These are phyloP conservation scores for Spodoptera littoralis DNA, from an alignment of 2,888 invertebrate genomes.

Conservation along the genomic window DNA sequence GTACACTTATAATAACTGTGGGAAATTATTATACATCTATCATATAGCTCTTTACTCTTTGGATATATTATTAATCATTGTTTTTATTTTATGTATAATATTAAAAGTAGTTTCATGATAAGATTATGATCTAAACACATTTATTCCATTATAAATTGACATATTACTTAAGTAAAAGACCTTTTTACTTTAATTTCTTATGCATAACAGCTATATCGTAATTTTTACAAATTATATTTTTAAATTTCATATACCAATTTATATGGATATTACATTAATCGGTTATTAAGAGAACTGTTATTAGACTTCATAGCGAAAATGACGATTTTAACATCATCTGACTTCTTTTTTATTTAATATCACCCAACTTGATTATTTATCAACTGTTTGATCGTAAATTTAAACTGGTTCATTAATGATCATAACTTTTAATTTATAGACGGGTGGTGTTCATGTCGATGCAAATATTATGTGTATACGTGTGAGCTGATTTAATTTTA, in stretches of 20 bases:
- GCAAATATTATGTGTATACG: slow-evolving; percentile 69
- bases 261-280: slow-evolving; percentile 61
- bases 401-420: slow-evolving; percentile 83
- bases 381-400: slow-evolving; percentile 78
- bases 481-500: slow-evolving; percentile 70
- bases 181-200: slow-evolving; percentile 39
- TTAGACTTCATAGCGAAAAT: slow-evolving; percentile 62
- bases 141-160: slow-evolving; percentile 14
- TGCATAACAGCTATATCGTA: slow-evolving; percentile 36
- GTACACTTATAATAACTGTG: no score
- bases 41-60: no score
- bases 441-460: slow-evolving; percentile 70
- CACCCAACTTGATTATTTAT: slow-evolving; percentile 75
- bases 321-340: slow-evolving; percentile 67
- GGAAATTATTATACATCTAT: no score
- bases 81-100: no score
- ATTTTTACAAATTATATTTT: slow-evolving; percentile 54
- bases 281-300: slow-evolving; percentile 60
- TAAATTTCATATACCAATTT: slow-evolving; percentile 57
- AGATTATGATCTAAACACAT: no score
- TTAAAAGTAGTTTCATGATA: no score
- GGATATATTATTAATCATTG: no score
- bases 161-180: slow-evolving; percentile 33
- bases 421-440: slow-evolving; percentile 82
- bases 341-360: slow-evolving; percentile 75